Conservation (phyloP, 2,113 vertebrate genomes). For the Enhydra lutris region DNA sequence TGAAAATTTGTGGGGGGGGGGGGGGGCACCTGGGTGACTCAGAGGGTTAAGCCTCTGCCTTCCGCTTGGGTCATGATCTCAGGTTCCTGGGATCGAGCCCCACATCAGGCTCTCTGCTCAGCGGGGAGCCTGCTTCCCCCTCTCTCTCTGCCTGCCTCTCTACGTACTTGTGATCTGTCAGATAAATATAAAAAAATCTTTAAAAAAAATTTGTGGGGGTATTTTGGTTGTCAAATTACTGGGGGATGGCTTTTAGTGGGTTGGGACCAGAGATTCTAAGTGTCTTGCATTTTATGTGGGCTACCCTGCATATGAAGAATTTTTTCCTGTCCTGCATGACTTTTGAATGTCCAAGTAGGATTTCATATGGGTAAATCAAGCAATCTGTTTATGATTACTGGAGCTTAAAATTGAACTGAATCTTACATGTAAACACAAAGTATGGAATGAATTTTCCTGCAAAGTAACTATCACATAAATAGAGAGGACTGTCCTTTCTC, state of each 20-base stretch:
- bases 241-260: background rate
- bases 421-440: background rate
- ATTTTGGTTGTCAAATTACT: background rate
- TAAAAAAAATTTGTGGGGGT: background rate
- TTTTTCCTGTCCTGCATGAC: background rate
- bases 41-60: no score
- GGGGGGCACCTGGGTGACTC: no score
- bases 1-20: background rate
- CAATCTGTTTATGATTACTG: background rate
- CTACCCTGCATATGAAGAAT: background rate
- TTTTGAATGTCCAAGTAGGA: background rate
- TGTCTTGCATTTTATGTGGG: background rate
- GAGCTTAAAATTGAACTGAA: background rate
- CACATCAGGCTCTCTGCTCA: no score
- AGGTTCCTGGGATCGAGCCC: no score
- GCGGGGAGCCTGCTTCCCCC: no score
- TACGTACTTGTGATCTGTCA: no score
- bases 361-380: background rate
- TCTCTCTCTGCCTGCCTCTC: no score
- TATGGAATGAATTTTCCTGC: background rate
- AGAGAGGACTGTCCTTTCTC: background rate
- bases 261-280: background rate
- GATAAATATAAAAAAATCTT: no score
- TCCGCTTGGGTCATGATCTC: no score
- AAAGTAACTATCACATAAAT: background rate